These are phyloP conservation scores for Planiliza haematocheilus DNA, from an alignment of 2,113 vertebrate genomes.

Conservation along the genomic window DNA sequence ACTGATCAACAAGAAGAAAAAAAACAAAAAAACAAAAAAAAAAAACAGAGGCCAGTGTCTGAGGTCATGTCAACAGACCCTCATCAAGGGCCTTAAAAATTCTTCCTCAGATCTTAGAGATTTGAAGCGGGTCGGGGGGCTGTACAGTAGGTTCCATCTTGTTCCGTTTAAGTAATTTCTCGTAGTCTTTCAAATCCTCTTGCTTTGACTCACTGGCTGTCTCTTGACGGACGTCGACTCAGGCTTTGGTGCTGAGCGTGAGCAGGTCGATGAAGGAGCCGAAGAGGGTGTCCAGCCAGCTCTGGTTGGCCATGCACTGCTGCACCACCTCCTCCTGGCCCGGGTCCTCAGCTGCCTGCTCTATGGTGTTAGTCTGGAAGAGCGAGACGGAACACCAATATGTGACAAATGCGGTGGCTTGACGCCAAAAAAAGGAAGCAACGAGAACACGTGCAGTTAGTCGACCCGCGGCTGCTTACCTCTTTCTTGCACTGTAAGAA, in stretches of 20 bases:
- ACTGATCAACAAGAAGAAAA: conserved; percentile 74
- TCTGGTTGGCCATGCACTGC: conserved; percentile 96
- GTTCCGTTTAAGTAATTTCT: conserved; percentile 43
- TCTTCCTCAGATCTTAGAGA: conserved; percentile 70
- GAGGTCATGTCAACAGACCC: conserved; percentile 68
- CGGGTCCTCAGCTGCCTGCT: conserved; percentile 91
- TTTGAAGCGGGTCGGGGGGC: conserved; percentile 67
- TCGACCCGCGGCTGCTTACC: conserved; percentile 76
- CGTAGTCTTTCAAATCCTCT: conserved; percentile 34
- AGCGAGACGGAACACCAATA: not conserved
- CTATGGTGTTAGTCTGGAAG: conserved; percentile 89
- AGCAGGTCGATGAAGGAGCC: conserved; percentile 92
- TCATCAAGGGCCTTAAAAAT: conserved; percentile 67
- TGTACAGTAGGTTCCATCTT: conserved; percentile 75
- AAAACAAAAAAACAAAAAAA: conserved; percentile 54
- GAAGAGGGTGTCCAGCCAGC: conserved; percentile 93
- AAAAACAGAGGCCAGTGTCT: conserved; percentile 68
- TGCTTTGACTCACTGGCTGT: conserved; percentile 25
- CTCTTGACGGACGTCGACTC: conserved; percentile 45
- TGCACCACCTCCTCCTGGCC: conserved; percentile 96
- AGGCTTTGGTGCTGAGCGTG: conserved; percentile 86
- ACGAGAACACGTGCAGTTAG: too few species aligned
- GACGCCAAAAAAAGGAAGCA: not conserved
- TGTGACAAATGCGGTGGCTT: conserved; percentile 19
- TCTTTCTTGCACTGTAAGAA: conserved; percentile 95